A percentile compares a stretch with the other conserved stretches of the same genome.
These are phyloP conservation scores for Gallinago nigripennis DNA, from an alignment of 2,797 vertebrate genomes.

Conservation along the genomic window DNA sequence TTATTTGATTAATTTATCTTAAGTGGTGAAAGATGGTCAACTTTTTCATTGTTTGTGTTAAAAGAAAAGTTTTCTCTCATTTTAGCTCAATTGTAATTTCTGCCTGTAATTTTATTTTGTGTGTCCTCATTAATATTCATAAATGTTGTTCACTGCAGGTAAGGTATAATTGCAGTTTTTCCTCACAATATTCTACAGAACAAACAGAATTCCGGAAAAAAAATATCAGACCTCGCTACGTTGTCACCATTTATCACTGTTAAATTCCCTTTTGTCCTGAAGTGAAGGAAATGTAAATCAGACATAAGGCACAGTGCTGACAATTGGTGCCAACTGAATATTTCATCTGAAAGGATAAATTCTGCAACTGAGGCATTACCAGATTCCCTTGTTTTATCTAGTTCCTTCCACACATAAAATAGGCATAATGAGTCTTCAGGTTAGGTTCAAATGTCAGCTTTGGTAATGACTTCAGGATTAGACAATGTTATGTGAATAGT, in stretches of 20 bases:
- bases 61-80: not conserved
- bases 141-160: slow-evolving; percentile 16
- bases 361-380: not conserved
- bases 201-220: not conserved
- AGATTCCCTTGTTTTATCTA: not conserved
- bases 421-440: not conserved
- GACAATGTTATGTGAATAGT: not conserved
- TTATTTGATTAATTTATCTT: not conserved
- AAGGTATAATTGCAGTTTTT: slow-evolving; percentile 3
- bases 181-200: not conserved
- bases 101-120: not conserved
- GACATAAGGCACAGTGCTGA: not conserved
- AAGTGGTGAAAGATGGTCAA: not conserved
- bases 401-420: not conserved
- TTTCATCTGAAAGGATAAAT: not conserved
- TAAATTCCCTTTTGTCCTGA: not conserved
- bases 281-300: not conserved
- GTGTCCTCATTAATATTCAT: slow-evolving; percentile 17
- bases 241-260: not conserved
- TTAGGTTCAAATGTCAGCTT: not conserved
- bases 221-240: not conserved
- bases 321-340: not conserved
- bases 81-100: not conserved
- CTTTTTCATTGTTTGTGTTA: not conserved
- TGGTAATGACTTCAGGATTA: not conserved